These are phyloP conservation scores for Liopterus haemorrhoidalis DNA, from an alignment of 2,888 invertebrate species.

Conservation along the genomic window DNA sequence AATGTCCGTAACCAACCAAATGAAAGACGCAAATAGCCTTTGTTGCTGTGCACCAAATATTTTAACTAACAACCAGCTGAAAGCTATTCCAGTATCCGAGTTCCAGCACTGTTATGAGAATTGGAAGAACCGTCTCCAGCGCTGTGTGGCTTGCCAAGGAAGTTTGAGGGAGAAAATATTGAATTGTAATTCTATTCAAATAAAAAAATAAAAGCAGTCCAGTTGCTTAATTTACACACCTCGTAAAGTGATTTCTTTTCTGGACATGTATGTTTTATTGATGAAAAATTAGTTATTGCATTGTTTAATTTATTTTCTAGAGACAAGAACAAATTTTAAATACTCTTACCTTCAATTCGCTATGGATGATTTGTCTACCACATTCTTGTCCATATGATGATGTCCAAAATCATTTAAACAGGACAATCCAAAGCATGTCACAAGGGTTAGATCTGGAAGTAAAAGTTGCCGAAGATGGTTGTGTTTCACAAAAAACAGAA, in stretches of 20 bases:
- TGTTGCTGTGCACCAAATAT: no score
- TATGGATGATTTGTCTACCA: slow-evolving; percentile 45
- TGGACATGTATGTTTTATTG: not conserved
- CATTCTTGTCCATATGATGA: slow-evolving; percentile 42
- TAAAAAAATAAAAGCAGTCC: no score
- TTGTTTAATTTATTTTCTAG: slow-evolving; percentile 26
- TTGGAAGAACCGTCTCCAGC: no score
- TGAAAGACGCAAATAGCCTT: no score
- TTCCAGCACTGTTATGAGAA: no score
- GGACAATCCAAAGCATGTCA: slow-evolving; percentile 34
- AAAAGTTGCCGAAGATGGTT: slow-evolving; percentile 35
- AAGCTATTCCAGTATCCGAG: no score
- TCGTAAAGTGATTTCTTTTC: not conserved
- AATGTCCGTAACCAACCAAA: no score
- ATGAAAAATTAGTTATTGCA: not conserved
- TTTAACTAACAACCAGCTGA: no score
- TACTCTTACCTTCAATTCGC: slow-evolving; percentile 34
- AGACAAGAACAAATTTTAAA: slow-evolving; percentile 33
- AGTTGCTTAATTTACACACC: no score
- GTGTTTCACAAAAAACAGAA: slow-evolving; percentile 34
- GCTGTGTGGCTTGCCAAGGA: no score
- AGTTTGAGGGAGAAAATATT: no score
- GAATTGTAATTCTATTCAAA: no score
- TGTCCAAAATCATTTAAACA: slow-evolving; percentile 38
- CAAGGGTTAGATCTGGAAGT: slow-evolving; percentile 38